These are phyloP conservation scores for Tetanocera ferruginea DNA, from an alignment of 2,888 invertebrate genomes.

Conservation along the genomic window DNA sequence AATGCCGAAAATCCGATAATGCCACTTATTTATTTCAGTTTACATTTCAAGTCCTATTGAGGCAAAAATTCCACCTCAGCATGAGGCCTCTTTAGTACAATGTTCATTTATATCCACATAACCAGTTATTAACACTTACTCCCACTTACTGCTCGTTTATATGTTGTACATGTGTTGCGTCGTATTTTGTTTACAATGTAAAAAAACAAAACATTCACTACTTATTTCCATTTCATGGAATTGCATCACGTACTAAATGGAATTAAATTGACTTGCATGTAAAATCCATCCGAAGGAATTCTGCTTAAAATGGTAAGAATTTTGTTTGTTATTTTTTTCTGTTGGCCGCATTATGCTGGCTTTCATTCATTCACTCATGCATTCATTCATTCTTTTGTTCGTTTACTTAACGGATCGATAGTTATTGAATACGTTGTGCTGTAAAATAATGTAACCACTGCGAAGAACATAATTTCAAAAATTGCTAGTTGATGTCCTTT, in stretches of 20 bases:
- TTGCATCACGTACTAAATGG: constrained; percentile 4
- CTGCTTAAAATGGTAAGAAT: neutral
- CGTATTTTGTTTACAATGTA: too few relatives aligned
- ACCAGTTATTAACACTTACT: neutral
- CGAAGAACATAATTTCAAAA: too few relatives aligned
- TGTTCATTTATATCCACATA: too few relatives aligned
- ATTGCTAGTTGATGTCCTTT: too few relatives aligned
- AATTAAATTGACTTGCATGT: neutral
- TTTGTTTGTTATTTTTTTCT: neutral
- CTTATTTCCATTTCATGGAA: neutral
- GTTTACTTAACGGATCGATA: neutral
- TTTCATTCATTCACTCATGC: neutral
- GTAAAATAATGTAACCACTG: too few relatives aligned
- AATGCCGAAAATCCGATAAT: too few relatives aligned
- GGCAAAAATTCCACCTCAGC: too few relatives aligned
- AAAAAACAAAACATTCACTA: neutral
- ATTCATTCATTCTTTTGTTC: neutral
- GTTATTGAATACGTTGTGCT: too few relatives aligned
- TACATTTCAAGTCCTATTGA: too few relatives aligned
- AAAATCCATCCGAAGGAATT: neutral
- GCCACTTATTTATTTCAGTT: too few relatives aligned
- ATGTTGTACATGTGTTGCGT: too few relatives aligned
- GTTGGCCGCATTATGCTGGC: neutral
- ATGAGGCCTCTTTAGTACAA: too few relatives aligned
- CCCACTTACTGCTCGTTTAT: neutral